These are phyloP conservation scores for Acrobeloides nanus DNA, from an alignment of 2,888 invertebrate genomes.

Conservation along the genomic window DNA sequence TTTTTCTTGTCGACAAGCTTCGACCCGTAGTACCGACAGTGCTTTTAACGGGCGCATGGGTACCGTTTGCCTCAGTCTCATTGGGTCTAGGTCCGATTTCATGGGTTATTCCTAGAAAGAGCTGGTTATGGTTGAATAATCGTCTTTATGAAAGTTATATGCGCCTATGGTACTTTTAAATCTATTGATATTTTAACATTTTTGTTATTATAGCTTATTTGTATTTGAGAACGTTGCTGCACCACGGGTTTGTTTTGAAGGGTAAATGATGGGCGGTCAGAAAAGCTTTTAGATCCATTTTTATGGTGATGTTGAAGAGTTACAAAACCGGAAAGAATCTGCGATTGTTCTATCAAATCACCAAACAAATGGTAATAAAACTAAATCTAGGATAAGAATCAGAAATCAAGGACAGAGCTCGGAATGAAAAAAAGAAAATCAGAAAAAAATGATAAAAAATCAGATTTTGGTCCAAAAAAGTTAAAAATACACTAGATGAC, in stretches of 20 bases:
- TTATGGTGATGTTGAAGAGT: conserved; percentile 32
- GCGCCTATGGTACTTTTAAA: too few relatives aligned
- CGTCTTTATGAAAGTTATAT: conserved; percentile 38
- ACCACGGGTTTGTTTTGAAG: conserved; percentile 21
- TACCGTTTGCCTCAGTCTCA: conserved; percentile 39
- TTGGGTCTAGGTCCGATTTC: conserved; percentile 33
- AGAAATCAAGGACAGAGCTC: background rate
- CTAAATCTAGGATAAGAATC: background rate
- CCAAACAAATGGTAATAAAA: conserved; percentile 36
- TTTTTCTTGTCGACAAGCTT: conserved; percentile 11
- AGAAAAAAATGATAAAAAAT: too few relatives aligned
- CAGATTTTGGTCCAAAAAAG: too few relatives aligned
- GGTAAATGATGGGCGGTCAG: conserved; percentile 3
- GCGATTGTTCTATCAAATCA: conserved; percentile 42
- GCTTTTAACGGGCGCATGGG: conserved; percentile 21
- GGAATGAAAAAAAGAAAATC: too few relatives aligned
- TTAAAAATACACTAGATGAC: too few relatives aligned
- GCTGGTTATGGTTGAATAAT: conserved; percentile 31
- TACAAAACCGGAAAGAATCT: conserved; percentile 24
- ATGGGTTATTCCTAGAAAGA: conserved; percentile 28
- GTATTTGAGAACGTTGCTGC: conserved; percentile 46
- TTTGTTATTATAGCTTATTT: conserved; percentile 44
- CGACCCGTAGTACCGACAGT: conserved; percentile 17
- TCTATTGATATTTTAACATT: too few relatives aligned
- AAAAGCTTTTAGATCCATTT: conserved; percentile 22